A percentile compares a stretch with the other conserved stretches of the same genome.
Evolutionary conservation across 2,888 invertebrate genomes (phyloP).

Genomic region (Temnothorax unifasciatus): DNA sequence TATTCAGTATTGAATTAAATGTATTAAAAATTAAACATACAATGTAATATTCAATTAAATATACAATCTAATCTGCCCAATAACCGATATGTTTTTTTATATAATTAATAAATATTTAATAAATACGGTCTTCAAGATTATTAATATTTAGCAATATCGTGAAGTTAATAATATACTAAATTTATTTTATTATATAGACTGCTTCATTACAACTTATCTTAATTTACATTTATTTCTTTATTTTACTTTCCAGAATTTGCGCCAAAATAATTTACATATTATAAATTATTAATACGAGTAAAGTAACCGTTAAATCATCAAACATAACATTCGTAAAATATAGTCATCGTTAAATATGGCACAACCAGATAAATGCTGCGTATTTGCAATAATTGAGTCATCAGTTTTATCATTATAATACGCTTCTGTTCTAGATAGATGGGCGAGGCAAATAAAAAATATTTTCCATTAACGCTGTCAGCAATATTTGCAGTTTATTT

Average conservation of each 20-base stretch:
- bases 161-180: too few species aligned
- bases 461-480: conserved; percentile 28
- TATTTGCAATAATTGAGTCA: conserved; percentile 1
- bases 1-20: not conserved
- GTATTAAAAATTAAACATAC: not conserved
- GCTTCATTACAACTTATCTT: not conserved
- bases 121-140: not conserved
- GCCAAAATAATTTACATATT: conserved; percentile 5
- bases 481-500: conserved; percentile 17
- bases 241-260: not conserved
- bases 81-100: not conserved
- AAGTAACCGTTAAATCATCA: not conserved
- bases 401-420: not conserved
- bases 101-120: conserved; percentile 14
- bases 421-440: not conserved
- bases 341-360: not conserved
- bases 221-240: not conserved
- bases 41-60: not conserved
- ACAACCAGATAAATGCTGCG: not conserved
- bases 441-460: not conserved
- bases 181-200: not conserved
- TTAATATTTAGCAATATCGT: not conserved
- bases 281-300: not conserved
- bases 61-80: not conserved
- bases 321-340: not conserved